A percentile compares a stretch with the other conserved stretches of the same genome.
These are phyloP conservation scores for Rhodinocichla rosea DNA, from an alignment of 2,113 vertebrate genomes.

Conservation along the genomic window DNA sequence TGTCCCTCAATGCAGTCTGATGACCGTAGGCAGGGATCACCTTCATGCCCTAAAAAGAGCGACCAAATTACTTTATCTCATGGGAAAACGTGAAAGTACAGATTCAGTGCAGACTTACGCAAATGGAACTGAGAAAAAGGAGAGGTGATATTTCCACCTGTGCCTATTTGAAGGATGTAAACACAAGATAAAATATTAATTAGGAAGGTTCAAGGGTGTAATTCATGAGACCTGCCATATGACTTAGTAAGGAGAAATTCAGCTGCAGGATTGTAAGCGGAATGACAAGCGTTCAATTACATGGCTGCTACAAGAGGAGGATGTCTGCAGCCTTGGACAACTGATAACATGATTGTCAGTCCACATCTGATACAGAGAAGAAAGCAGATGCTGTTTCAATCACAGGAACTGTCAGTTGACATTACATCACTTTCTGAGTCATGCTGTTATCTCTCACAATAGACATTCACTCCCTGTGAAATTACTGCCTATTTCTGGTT, in stretches of 20 bases:
- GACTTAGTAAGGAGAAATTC: neutral
- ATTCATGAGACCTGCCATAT: neutral
- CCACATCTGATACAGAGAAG: neutral
- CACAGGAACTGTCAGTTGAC: neutral
- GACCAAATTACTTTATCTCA: neutral
- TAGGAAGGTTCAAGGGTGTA: neutral
- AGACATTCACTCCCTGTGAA: neutral
- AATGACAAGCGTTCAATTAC: neutral
- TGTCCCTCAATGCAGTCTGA: conserved; percentile 89
- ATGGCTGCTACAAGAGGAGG: neutral
- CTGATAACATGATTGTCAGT: neutral
- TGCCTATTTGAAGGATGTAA: neutral
- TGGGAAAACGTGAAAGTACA: neutral
- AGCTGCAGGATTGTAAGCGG: neutral
- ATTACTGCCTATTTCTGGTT: neutral
- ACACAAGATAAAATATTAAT: neutral
- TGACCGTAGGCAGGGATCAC: conserved; percentile 88
- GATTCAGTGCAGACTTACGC: neutral
- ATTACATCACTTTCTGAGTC: neutral
- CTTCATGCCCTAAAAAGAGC: conserved; percentile 84
- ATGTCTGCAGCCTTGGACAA: neutral
- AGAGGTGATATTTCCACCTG: neutral
- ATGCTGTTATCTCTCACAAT: neutral
- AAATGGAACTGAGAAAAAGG: neutral
- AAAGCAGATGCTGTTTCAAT: neutral